Base-by-base conservation (phyloP, 2,113 vertebrate genomes). In the Caretta caretta region DNA sequence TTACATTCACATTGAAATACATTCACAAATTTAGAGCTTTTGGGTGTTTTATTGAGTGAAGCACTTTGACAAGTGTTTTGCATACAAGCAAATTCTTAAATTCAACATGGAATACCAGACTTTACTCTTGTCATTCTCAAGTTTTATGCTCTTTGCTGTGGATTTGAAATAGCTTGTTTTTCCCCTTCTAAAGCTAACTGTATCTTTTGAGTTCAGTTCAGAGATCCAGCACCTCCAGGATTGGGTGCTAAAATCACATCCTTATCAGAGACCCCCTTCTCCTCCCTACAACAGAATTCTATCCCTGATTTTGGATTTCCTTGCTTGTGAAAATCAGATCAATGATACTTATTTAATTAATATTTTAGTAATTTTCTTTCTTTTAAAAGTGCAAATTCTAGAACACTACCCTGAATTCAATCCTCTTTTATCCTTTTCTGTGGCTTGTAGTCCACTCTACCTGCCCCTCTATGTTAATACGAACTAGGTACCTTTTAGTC, bases 181-280 rank as follows among this genome's bases (percentile, higher is more conserved):
- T 75, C 22, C 46, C 72, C 16, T 19, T 42, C 72, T 46, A 46
- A 75, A 46, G 22, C 20, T 42, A 75, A 24, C 20, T 69, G 6
- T n/a, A 69, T 69, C 65, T 25, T 12, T 46, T 75, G 72, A 25
- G 72, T 35, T 80, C 11, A 80, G 46, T 80, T 85, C 49, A 65
- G 81, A 49, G 38, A 80, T 2, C 6, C 7, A 1, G 0, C 2
- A 0, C 69, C 0, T 92, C 48, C 53, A 54, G n/a, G 49, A 79
- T 16, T 20, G 3, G 27, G 10, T 69, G 19, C 17, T 84, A 83
- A 75, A 91, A 65, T 38, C 27, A 79, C 11, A 53, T 65, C 2
- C 2, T 9, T 87, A 91, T 89, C 79, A 0, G 0, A n/a, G 27
- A 31, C 19, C 48, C 4, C 11, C 20, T 38, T 38, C 9, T 38